Conservation (phyloP, 2,888 invertebrate species). For the Chaetogeoica ovagalla region DNA sequence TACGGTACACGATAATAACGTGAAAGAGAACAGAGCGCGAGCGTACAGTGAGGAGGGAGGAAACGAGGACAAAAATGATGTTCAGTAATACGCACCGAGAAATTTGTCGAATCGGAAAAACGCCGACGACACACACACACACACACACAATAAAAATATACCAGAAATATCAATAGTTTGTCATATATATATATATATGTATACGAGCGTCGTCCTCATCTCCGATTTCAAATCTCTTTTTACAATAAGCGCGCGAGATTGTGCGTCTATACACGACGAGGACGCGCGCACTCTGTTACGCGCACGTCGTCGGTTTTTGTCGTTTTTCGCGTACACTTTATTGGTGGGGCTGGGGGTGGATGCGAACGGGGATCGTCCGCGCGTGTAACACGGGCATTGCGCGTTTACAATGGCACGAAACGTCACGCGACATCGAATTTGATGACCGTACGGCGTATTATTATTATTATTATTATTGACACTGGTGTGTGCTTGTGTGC, state of each 20-base stretch:
- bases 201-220: constrained; percentile 24
- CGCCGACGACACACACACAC: background rate
- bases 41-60: background rate
- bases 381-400: too few species aligned
- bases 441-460: constrained; percentile 40
- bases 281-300: too few species aligned
- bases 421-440: constrained; percentile 52
- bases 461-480: constrained; percentile 38
- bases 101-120: constrained; percentile 50
- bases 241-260: constrained; percentile 13
- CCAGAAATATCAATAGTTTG: constrained; percentile 32
- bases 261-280: too few species aligned
- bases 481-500: constrained; percentile 32
- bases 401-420: constrained; percentile 43
- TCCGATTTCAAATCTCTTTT: constrained; percentile 52
- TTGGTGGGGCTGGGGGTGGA: too few species aligned
- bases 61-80: background rate
- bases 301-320: too few species aligned
- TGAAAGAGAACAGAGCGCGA: background rate
- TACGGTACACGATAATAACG: constrained; percentile 2
- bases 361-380: too few species aligned
- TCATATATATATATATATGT: too few species aligned
- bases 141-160: constrained; percentile 37
- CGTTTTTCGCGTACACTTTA: too few species aligned
- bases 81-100: constrained; percentile 40